phyloP scores from a whole-genome alignment of 2,888 invertebrate genomes.

The Plemyria rubiginata region DNA sequence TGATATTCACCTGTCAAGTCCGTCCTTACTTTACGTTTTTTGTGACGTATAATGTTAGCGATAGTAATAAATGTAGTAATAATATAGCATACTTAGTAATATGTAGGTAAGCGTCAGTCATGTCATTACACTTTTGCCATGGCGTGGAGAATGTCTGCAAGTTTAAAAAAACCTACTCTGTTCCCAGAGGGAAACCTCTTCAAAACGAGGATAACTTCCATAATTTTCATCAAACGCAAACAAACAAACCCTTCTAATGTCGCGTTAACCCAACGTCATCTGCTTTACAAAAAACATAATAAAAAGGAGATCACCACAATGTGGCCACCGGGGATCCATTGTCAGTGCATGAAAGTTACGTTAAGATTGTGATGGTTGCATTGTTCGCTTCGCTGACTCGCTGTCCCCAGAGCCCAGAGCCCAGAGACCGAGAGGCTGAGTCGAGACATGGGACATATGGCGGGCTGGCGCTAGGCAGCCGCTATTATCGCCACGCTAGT shows the following conservation, averaged over 20 bases:
- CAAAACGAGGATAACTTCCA: slow-evolving; percentile 62
- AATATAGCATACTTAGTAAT: no score
- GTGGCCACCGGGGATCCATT: slow-evolving; percentile 71
- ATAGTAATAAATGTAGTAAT: no score
- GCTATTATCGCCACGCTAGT: slow-evolving; percentile 47
- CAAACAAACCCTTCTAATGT: slow-evolving; percentile 76
- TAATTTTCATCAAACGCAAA: slow-evolving; percentile 66
- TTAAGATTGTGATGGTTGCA: slow-evolving; percentile 63
- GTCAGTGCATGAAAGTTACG: slow-evolving; percentile 76
- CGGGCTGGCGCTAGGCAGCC: slow-evolving; percentile 46
- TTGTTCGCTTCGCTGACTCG: no score
- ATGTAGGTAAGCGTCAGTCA: no score
- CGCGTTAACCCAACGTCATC: slow-evolving; percentile 77
- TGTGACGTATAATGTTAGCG: no score
- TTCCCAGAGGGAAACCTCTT: slow-evolving; percentile 1
- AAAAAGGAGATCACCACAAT: slow-evolving; percentile 69
- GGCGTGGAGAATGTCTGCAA: not conserved
- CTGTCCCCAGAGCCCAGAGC: no score
- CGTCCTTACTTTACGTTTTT: no score
- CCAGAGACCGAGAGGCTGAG: slow-evolving; percentile 40
- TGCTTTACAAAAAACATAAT: slow-evolving; percentile 56
- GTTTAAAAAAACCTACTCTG: not conserved
- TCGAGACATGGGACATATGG: slow-evolving; percentile 40
- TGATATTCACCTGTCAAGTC: no score
- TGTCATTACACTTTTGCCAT: no score